phyloP scores from a whole-genome alignment of 1,140 invertebrate genomes.

The Pogonognathellus flavescens region DNA sequence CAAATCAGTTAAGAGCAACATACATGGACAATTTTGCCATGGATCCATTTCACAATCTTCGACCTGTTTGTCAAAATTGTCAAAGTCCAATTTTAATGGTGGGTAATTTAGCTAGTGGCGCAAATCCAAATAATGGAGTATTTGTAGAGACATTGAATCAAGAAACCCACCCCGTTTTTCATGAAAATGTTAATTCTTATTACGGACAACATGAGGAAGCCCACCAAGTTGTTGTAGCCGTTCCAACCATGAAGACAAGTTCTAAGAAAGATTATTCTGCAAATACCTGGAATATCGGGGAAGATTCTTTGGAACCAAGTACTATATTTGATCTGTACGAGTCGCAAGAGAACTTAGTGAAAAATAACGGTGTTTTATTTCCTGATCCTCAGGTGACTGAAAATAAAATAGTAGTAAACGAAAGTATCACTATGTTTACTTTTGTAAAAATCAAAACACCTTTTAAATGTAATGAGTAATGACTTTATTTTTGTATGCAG shows the following conservation, averaged over 20 bases:
- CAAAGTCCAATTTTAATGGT: background rate
- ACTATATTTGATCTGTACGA: background rate
- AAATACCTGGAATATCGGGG: background rate
- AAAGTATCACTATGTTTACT: no score
- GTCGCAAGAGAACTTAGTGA: no score
- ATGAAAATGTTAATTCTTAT: background rate
- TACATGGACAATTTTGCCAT: background rate
- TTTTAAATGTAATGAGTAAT: no score
- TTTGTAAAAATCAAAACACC: no score
- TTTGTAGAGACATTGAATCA: no score
- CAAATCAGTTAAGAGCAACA: background rate
- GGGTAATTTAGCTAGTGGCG: background rate
- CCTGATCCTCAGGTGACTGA: slow-evolving; percentile 16
- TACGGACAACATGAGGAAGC: background rate
- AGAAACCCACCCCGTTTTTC: background rate
- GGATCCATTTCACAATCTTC: background rate
- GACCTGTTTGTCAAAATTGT: background rate
- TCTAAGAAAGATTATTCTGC: background rate
- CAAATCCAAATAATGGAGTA: no score
- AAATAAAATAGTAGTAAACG: no score
- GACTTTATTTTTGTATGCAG: no score
- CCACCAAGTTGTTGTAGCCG: background rate
- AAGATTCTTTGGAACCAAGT: background rate
- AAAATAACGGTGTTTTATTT: background rate
- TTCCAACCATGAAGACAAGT: background rate